Base-by-base conservation (phyloP, 2,797 vertebrate species). In the Lepidocolaptes lacrymiger region DNA sequence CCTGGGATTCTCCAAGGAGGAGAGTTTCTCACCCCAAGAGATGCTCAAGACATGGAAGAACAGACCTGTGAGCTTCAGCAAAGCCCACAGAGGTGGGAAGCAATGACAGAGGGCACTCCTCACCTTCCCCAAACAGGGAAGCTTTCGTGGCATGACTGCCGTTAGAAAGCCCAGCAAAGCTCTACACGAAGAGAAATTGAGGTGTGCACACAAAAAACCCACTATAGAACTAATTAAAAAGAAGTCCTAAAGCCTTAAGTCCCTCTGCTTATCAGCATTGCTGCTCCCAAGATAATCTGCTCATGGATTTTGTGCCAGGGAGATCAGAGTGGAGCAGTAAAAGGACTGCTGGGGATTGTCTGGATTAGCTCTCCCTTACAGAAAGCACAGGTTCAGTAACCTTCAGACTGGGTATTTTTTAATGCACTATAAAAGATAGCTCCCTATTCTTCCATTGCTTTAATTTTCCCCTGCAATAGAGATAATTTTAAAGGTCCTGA, bases 161-260 rank as follows among this genome's bases (percentile, higher is more conserved):
- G 6, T 54, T 19, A 59, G 83, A 43, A 52, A 82, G 23, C 55
- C 55, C 87, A n/a, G 89, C 92, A 67, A 63, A 77, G 63, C 59
- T 63, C 79, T 5, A 8, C 2, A 0, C 36, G 9, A 7, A 51
- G 63, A 78, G 67, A 61, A 85, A 81, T 0, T 12, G 66, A 97
- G 93, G 88, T 78, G 88, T 61, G 37, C 59, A 82, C 81, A 71
- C 51, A 44, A 72, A 72, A 75, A 28, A 4, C 0, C 34, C 61
- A 36, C 93, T 66, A 69, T 2, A 95, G 81, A 93, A 96, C 91
- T 97, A 97, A 97, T 97, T 97, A 94, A 97, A 97, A 96, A 95
- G 77, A 62, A 95, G 88, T 79, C 90, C 71, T 41, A 92, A 91
- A 95, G 63, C 91, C 76, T 95, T 90, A 93, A 94, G 90, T 86